Conservation (phyloP, 2,113 vertebrate species). For the Falco punctatus region DNA sequence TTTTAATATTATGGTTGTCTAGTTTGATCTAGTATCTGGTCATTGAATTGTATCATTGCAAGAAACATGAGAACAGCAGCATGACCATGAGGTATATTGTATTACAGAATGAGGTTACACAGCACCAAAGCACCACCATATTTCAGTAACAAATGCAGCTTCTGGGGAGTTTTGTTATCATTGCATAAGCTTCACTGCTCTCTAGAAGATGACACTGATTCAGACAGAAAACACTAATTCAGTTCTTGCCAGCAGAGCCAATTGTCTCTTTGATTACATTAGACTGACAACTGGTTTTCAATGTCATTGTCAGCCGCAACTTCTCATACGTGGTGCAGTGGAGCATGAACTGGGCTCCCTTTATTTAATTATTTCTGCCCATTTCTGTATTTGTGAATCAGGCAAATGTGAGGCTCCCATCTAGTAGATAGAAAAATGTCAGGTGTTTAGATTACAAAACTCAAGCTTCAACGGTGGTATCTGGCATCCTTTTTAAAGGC, state of each 20-base stretch:
- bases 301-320: conserved; percentile 68
- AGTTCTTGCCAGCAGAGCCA: conserved; percentile 74
- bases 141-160: conserved; percentile 70
- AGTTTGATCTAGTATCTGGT: conserved; percentile 57
- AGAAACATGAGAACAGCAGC: conserved; percentile 58
- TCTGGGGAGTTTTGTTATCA: conserved; percentile 72
- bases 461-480: background rate
- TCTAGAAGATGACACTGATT: conserved; percentile 71
- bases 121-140: conserved; percentile 70
- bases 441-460: background rate
- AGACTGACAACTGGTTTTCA: conserved; percentile 75
- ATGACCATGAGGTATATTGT: conserved; percentile 69
- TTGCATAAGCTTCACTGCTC: conserved; percentile 69
- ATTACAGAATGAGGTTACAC: conserved; percentile 70
- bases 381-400: conserved; percentile 7
- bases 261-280: conserved; percentile 75
- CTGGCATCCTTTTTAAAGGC: background rate
- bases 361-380: conserved; percentile 69
- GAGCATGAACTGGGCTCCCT: conserved; percentile 51
- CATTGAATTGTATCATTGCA: conserved; percentile 58
- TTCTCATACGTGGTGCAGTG: conserved; percentile 8
- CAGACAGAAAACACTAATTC: conserved; percentile 73
- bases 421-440: background rate
- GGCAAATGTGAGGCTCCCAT: background rate
- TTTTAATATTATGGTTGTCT: conserved; percentile 64